Conservation (phyloP, 2,888 invertebrate genomes). For the Trissonchulus latispiculum region DNA sequence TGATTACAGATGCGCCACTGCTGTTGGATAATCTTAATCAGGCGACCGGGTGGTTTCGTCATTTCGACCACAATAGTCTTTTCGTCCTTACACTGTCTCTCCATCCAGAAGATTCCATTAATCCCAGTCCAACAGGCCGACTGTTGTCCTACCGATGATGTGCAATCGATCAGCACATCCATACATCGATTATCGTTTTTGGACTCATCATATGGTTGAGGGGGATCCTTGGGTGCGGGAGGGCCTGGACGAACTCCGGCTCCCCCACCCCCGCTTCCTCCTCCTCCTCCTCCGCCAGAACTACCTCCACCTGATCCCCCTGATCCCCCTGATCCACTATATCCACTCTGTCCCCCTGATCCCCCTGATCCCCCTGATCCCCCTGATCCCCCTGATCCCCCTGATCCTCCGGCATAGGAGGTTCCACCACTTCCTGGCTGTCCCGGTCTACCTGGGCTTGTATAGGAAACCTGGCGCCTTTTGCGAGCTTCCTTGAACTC, state of each 20-base stretch:
- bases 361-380: too few species aligned
- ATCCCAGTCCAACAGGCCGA: constrained; percentile 26
- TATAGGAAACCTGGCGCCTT: background rate
- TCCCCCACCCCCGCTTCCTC: too few species aligned
- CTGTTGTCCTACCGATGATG: constrained; percentile 20
- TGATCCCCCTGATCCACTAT: too few species aligned
- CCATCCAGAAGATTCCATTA: constrained; percentile 27
- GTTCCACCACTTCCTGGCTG: too few species aligned
- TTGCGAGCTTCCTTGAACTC: background rate
- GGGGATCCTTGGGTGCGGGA: too few species aligned
- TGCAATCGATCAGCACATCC: constrained; percentile 27
- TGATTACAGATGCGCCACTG: constrained; percentile 26
- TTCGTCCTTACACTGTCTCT: constrained; percentile 21
- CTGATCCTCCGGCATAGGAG: too few species aligned
- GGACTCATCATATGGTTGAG: constrained; percentile 15
- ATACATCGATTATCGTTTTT: constrained; percentile 24
- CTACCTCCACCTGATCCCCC: too few species aligned
- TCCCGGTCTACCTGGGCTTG: too few species aligned
- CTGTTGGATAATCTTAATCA: constrained; percentile 25
- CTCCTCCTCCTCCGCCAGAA: too few species aligned
- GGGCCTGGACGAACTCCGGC: constrained; percentile 8
- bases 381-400: too few species aligned
- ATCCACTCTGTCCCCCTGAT: too few species aligned
- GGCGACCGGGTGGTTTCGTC: constrained; percentile 26
- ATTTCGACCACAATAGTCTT: constrained; percentile 24